Evolutionary conservation across 30 jellyfish, hydroid and myxozoan genomes (phyloP), one percentile per base, ranked within the genome.

Genomic region (Mastigias papua): DNA sequence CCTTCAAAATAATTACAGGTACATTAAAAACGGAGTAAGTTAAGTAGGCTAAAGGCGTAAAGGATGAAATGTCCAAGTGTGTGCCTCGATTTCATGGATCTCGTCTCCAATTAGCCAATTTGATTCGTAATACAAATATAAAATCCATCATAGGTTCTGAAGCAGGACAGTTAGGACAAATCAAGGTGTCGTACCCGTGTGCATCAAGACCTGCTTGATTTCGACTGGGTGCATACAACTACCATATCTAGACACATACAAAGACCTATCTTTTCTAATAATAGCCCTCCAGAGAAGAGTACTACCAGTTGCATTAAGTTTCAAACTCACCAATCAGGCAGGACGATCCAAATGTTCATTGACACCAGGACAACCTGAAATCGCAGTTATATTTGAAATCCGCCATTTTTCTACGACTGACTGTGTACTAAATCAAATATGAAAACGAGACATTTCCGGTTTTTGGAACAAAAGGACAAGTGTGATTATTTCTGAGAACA

Each of bases 381-480:
- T 35, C 67, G 35, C 29, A 62, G n/a, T n/a, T n/a, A n/a, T n/a
- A n/a, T n/a, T n/a, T n/a, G n/a, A n/a, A 76, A 35, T 23, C 42
- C 74, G 74, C 74, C 74, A 63, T 63, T 19, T 20, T 63, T 20
- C 70, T 5, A 58, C 46, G 74, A 25, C 5, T 7, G 1, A 63
- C 37, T 63, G 2, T 25, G 3, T 0, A 16, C 23, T 6, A 54
- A 3, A 42, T 42, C 54, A 21, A 10, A 76, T 42, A 30, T 77
- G 78, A 80, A 80, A 80, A 64, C 90, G 90, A 80, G 90, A 73
- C 90, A 80, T 63, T 80, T 80, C 90, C 90, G 79, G 90, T 63
- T 0, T 1, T 16, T 20, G 46, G 35, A 72, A 35, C 64, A 69
- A 37, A 28, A 8, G 2, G 32, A 27, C 31, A 13, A 6, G n/a